Evolutionary conservation across 2,113 vertebrate genomes (phyloP), one percentile per base, ranked within the genome.

Genomic region (Ammospiza caudacuta): DNA sequence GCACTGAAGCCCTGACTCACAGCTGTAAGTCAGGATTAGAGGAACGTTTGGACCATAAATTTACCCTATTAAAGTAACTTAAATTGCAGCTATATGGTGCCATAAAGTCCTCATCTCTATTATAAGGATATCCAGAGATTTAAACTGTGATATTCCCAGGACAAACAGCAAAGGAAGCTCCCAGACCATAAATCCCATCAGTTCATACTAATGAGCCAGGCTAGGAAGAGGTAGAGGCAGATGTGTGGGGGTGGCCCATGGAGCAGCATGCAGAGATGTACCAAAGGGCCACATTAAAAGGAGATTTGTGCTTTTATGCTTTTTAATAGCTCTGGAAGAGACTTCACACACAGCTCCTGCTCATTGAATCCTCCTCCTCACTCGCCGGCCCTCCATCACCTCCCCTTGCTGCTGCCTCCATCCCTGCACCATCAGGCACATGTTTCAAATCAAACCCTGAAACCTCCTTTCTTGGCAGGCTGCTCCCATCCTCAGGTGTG

Each of bases 401-500:
- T 54, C 57, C 27, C 8, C 4, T 69, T 2, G 3, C 41, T 3
- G 0, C 24, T 0, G 0, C 9, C 2, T 1, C 28, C 55, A 64
- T 66, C 27, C 44, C 74, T 3, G 2, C 57, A 33, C 43, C 7
- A 1, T 29, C 62, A 61, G 52, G 29, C 22, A 16, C 20, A 51
- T 0, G 0, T 9, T 55, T 54, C 1, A 4, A 16, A 72, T 64
- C 1, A 0, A 75, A 35, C 25, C 61, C 64, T 67, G 14, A 77
- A 69, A 19, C 19, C 41, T 64, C 37, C 5, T 58, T 66, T 58
- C 83, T 22, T 39, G 80, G 59, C 47, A 43, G 72, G 64, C 59
- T 0, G 0, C 23, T 85, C 33, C 78, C 18, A 3, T 18, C 43
- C 2, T 1, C 44, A 12, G 4, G 0, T 0, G 2, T 72, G 52